Conservation (phyloP, 2,888 invertebrate species). For the Aphrophora alni region DNA sequence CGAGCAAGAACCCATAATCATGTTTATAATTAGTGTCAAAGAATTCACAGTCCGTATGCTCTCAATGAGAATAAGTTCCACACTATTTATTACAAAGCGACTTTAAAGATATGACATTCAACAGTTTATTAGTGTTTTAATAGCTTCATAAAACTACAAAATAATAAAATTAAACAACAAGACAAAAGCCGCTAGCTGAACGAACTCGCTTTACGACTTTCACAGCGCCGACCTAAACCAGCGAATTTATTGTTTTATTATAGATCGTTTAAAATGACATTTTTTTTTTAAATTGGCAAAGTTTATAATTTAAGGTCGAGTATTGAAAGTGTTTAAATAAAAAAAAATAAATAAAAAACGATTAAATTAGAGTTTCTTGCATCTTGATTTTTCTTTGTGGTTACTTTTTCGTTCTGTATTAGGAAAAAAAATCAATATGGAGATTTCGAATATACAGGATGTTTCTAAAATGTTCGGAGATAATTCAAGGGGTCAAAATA, state of each 20-base stretch:
- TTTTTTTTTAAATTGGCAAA: too few species aligned
- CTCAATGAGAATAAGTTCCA: not conserved
- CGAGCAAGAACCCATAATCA: too few species aligned
- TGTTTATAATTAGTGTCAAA: not conserved
- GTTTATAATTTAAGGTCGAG: too few species aligned
- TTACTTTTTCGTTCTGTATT: too few species aligned
- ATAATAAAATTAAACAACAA: not conserved
- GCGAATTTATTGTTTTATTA: not conserved
- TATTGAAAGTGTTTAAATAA: too few species aligned
- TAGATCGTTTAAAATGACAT: not conserved
- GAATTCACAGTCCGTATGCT: not conserved
- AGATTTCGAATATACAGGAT: too few species aligned
- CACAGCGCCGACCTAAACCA: not conserved
- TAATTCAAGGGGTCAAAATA: too few species aligned
- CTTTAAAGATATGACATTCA: not conserved
- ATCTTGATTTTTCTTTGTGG: too few species aligned
- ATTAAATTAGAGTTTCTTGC: too few species aligned
- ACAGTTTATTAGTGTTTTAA: slow-evolving; percentile 1
- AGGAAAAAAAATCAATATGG: too few species aligned
- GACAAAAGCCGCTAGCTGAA: not conserved
- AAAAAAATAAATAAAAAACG: too few species aligned
- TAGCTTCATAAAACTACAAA: slow-evolving; percentile 6
- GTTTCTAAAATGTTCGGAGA: too few species aligned
- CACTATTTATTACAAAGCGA: not conserved
- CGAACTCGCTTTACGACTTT: not conserved